These are phyloP conservation scores for Caloenas nicobarica DNA, from an alignment of 2,113 vertebrate species.

Conservation along the genomic window DNA sequence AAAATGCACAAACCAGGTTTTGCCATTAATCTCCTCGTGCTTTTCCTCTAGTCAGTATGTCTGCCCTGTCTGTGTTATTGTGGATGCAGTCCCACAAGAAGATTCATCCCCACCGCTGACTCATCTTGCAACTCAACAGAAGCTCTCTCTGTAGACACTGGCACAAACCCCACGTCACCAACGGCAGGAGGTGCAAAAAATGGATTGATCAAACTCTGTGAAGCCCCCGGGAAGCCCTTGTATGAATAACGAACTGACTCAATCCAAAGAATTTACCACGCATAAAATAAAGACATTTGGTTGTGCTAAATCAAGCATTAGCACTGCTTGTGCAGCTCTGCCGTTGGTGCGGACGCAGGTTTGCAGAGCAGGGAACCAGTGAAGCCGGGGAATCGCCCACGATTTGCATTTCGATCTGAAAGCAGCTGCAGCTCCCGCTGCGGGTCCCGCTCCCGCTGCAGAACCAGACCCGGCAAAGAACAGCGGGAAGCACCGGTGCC, in stretches of 20 bases:
- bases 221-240: background rate
- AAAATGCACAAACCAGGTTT: background rate
- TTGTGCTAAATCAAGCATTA: background rate
- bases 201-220: background rate
- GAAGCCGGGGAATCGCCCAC: accelerated
- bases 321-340: background rate
- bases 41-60: background rate
- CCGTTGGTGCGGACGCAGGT: background rate
- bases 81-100: background rate
- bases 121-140: accelerated
- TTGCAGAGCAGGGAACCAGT: background rate
- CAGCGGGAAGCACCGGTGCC: background rate
- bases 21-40: background rate
- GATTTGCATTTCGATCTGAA: background rate
- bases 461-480: background rate
- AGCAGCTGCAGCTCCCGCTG: background rate
- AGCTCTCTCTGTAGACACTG: background rate
- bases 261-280: background rate
- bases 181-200: accelerated
- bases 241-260: no score
- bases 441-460: accelerated
- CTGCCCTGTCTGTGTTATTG: accelerated
- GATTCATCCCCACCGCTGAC: background rate
- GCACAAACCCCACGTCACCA: background rate
- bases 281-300: background rate